A percentile compares a stretch with the other conserved stretches of the same genome.
These are phyloP conservation scores for Aspiorhynchus laticeps DNA, from an alignment of 2,113 vertebrate species.

Conservation along the genomic window DNA sequence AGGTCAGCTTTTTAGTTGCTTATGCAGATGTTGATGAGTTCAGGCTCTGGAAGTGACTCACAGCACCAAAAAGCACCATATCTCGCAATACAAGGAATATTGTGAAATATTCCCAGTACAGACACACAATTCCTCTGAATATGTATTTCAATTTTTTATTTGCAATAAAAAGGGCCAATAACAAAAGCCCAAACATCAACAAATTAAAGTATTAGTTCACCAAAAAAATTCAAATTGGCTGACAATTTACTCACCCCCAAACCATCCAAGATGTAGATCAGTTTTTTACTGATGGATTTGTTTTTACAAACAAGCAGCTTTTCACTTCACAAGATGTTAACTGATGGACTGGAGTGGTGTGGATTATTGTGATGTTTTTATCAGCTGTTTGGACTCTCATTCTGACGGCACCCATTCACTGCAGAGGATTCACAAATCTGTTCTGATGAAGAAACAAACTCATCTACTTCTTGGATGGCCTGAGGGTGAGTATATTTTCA, in stretches of 20 bases:
- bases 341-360: no score
- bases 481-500: background rate
- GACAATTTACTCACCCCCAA: background rate
- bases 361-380: no score
- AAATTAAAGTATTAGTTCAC: background rate
- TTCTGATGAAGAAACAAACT: background rate
- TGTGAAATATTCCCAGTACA: background rate
- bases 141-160: background rate
- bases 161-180: conserved; percentile 6
- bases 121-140: background rate
- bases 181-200: conserved; percentile 1
- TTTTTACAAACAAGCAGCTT: background rate
- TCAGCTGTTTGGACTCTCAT: background rate
- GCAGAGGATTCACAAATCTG: background rate
- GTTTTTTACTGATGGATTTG: background rate
- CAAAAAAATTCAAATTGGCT: background rate
- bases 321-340: no score
- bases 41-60: background rate
- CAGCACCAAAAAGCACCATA: background rate
- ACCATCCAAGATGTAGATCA: no score
- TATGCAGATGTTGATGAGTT: background rate
- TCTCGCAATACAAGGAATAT: background rate
- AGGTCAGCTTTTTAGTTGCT: background rate
- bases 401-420: background rate
- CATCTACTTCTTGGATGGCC: background rate